These are phyloP conservation scores for Myopa tessellatipennis DNA, from an alignment of 2,888 invertebrate genomes.

Conservation along the genomic window DNA sequence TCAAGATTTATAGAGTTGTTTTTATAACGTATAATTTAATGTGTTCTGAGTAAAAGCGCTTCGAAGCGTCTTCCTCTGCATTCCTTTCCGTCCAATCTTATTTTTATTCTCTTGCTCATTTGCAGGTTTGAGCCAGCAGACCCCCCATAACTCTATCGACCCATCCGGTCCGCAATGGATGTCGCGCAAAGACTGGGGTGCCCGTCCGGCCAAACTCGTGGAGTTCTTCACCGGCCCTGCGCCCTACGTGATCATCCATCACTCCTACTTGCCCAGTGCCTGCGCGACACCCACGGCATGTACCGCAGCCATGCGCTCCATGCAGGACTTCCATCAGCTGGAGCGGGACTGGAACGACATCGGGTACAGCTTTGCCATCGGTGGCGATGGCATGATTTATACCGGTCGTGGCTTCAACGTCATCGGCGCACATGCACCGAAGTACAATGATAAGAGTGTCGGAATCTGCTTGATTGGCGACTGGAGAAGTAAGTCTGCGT, in stretches of 20 bases:
- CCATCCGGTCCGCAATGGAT: slow-evolving; percentile 54
- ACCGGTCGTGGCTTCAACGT: slow-evolving; percentile 78
- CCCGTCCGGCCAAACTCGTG: slow-evolving; percentile 68
- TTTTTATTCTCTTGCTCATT: slow-evolving; percentile 24
- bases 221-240: slow-evolving; percentile 72
- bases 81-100: neutral
- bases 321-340: slow-evolving; percentile 76
- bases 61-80: neutral
- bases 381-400: slow-evolving; percentile 79
- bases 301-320: slow-evolving; percentile 72
- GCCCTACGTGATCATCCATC: slow-evolving; percentile 78
- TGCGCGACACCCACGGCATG: slow-evolving; percentile 72
- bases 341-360: slow-evolving; percentile 77
- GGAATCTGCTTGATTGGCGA: slow-evolving; percentile 81
- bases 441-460: slow-evolving; percentile 76
- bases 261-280: slow-evolving; percentile 75
- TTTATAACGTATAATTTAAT: neutral
- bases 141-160: slow-evolving; percentile 48
- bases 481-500: slow-evolving; percentile 74
- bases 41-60: neutral
- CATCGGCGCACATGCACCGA: slow-evolving; percentile 78
- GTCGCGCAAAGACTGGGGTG: slow-evolving; percentile 73
- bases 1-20: slow-evolving; percentile 6
- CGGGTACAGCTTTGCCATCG: slow-evolving; percentile 78
- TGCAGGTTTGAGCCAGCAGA: slow-evolving; percentile 58